phyloP scores from a whole-genome alignment of 1,140 invertebrate species.

The Olivierus martensii region DNA sequence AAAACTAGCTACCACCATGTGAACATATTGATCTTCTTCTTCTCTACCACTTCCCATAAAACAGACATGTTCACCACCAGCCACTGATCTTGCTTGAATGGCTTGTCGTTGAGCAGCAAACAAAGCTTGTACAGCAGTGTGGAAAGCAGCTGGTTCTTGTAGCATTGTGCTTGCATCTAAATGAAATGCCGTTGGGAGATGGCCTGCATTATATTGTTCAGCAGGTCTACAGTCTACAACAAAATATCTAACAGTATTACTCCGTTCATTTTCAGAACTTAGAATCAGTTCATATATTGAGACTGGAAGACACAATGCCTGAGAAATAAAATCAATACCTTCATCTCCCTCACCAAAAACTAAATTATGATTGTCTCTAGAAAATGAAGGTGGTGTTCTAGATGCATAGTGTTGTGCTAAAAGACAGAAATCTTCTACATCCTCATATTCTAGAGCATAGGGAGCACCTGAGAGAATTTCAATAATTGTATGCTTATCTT shows the following conservation, averaged over 20 bases:
- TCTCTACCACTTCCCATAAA: slow-evolving; percentile 90
- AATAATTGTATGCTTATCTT: background rate
- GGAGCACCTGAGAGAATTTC: slow-evolving; percentile 62
- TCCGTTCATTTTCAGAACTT: slow-evolving; percentile 14
- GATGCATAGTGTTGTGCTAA: slow-evolving; percentile 84
- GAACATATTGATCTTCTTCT: slow-evolving; percentile 91
- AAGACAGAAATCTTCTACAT: slow-evolving; percentile 94
- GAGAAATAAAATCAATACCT: slow-evolving; percentile 7
- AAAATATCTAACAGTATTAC: slow-evolving; percentile 56
- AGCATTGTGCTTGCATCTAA: slow-evolving; percentile 95
- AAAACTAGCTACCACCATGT: slow-evolving; percentile 97
- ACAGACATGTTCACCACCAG: slow-evolving; percentile 90
- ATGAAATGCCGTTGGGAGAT: slow-evolving; percentile 93
- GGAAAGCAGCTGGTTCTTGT: slow-evolving; percentile 86
- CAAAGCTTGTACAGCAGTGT: slow-evolving; percentile 85
- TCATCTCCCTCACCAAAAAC: background rate
- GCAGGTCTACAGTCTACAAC: slow-evolving; percentile 91
- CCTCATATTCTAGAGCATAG: slow-evolving; percentile 70
- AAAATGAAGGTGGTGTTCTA: slow-evolving; percentile 84
- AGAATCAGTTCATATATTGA: slow-evolving; percentile 44
- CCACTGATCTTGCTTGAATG: slow-evolving; percentile 67
- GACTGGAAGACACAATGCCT: slow-evolving; percentile 72
- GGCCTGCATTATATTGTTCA: slow-evolving; percentile 92
- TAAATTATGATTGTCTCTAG: slow-evolving; percentile 36
- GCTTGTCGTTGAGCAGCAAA: slow-evolving; percentile 79